These are phyloP conservation scores for Drosophila testacea DNA, from an alignment of 2,888 invertebrate genomes.

Conservation along the genomic window DNA sequence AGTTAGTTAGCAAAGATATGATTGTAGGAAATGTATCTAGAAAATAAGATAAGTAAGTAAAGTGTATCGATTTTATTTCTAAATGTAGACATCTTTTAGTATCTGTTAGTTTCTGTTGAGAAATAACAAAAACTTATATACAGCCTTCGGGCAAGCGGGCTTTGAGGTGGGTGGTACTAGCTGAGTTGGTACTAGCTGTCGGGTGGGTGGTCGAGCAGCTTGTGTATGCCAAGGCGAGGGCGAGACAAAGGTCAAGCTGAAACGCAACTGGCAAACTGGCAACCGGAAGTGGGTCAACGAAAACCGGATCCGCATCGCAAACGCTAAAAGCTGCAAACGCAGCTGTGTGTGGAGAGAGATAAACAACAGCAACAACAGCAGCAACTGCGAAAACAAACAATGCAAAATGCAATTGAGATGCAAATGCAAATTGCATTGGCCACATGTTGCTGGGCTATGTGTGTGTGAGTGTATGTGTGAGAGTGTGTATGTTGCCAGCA, in stretches of 20 bases:
- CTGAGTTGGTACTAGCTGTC: constrained; percentile 19
- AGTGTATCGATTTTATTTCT: too few species aligned
- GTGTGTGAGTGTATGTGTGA: constrained; percentile 18
- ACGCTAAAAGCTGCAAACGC: constrained; percentile 56
- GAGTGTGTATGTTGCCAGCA: constrained; percentile 57
- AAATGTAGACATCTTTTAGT: too few species aligned
- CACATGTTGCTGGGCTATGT: constrained; percentile 60
- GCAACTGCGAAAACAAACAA: constrained; percentile 64
- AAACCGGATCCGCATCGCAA: constrained; percentile 78
- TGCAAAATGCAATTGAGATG: constrained; percentile 79
- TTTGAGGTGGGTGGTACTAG: constrained; percentile 2
- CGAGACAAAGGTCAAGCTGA: constrained; percentile 71
- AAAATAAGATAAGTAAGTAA: too few species aligned
- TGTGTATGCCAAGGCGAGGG: constrained; percentile 54
- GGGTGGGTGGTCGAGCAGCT: constrained; percentile 55
- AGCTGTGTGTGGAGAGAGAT: constrained; percentile 72
- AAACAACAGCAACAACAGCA: constrained; percentile 46
- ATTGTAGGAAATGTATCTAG: too few species aligned
- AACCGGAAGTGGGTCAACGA: constrained; percentile 83
- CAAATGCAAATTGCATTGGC: constrained; percentile 78
- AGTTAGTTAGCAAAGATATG: too few species aligned
- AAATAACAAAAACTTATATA: too few species aligned
- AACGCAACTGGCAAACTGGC: constrained; percentile 59
- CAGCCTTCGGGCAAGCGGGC: too few species aligned
- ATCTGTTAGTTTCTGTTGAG: too few species aligned